These are phyloP conservation scores for Amphiprion clarkii DNA, from an alignment of 2,797 vertebrate species.

Conservation along the genomic window DNA sequence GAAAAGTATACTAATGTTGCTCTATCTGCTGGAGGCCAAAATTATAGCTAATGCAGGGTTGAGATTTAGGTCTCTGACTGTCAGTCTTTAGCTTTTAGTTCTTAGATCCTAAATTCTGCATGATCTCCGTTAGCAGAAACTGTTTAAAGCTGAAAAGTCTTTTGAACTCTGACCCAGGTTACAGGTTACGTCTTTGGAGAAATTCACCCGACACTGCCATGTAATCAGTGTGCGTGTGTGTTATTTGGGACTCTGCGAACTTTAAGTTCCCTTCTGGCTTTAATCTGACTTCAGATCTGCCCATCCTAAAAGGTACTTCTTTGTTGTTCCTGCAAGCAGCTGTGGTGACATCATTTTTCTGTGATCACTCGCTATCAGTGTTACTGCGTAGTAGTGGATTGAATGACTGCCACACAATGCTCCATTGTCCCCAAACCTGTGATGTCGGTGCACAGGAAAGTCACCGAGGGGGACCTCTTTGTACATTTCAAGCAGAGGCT, in stretches of 20 bases:
- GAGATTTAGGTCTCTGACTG: background rate
- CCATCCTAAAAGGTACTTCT: slow-evolving; percentile 72
- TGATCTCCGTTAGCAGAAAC: too few species aligned
- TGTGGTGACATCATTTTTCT: slow-evolving; percentile 85
- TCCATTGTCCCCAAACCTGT: slow-evolving; percentile 80
- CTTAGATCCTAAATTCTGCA: too few species aligned
- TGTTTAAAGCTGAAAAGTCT: too few species aligned
- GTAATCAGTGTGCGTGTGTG: slow-evolving; percentile 22
- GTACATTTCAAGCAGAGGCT: slow-evolving; percentile 62
- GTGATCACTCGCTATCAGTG: slow-evolving; percentile 82
- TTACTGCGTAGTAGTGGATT: slow-evolving; percentile 72
- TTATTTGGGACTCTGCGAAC: slow-evolving; percentile 55
- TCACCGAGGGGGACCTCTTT: slow-evolving; percentile 63
- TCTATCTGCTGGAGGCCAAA: too few species aligned
- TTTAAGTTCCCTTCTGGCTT: slow-evolving; percentile 58
- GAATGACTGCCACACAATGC: slow-evolving; percentile 82
- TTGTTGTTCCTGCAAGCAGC: slow-evolving; percentile 81
- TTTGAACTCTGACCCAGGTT: too few species aligned
- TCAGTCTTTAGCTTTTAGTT: too few species aligned
- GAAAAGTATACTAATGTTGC: too few species aligned
- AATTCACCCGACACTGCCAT: too few species aligned
- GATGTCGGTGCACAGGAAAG: slow-evolving; percentile 74
- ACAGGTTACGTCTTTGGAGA: too few species aligned
- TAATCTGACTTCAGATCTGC: slow-evolving; percentile 72
- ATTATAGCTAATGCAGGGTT: too few species aligned